Percentiles rank a stretch among this genome's conserved stretches.
Evolutionary conservation across 2,113 vertebrate genomes (phyloP).

Genomic region (Nesoenas mayeri): DNA sequence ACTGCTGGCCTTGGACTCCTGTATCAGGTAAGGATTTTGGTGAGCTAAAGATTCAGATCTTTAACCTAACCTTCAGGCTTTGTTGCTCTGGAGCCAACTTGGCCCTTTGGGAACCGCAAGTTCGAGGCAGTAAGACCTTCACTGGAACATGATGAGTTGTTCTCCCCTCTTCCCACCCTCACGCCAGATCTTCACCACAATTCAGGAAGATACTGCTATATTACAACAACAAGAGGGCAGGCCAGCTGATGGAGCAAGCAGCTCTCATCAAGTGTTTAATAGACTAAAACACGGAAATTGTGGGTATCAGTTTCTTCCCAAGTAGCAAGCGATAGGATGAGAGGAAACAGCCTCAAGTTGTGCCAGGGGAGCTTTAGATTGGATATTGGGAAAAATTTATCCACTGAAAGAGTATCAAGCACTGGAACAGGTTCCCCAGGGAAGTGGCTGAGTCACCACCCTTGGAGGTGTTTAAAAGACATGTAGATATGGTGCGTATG

Average conservation of each 20-base stretch:
- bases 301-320: background rate
- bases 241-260: background rate
- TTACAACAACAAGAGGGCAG: background rate
- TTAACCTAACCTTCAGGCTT: background rate
- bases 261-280: background rate
- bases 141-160: background rate
- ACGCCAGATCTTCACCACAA: background rate
- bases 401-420: background rate
- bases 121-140: background rate
- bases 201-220: background rate
- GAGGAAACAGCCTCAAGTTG: background rate
- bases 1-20: background rate
- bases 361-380: background rate
- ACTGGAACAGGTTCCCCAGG: background rate
- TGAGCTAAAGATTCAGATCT: background rate
- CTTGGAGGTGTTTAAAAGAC: background rate
- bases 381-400: background rate
- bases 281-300: background rate
- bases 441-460: background rate
- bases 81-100: background rate
- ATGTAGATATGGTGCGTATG: background rate
- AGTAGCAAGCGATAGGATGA: background rate
- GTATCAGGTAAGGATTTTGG: background rate
- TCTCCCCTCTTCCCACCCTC: background rate
- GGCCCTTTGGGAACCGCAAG: background rate